Conservation (phyloP, 2,888 invertebrate genomes). For the Ecliptopera silaceata region DNA sequence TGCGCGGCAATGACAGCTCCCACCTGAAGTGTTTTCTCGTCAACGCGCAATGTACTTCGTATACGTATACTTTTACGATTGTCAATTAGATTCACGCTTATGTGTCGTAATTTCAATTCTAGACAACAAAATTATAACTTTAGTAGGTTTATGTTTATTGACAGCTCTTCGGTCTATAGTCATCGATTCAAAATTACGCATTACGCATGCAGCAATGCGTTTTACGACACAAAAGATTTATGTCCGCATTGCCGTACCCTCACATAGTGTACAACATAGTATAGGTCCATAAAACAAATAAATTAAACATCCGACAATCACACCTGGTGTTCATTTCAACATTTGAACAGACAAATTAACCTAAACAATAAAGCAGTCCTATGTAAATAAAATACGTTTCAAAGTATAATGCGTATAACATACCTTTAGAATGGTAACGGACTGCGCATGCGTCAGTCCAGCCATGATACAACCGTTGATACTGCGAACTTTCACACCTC, state of each 20-base stretch:
- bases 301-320: neutral
- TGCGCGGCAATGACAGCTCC: too few relatives aligned
- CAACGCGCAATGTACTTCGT: too few relatives aligned
- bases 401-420: neutral
- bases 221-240: neutral
- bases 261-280: neutral
- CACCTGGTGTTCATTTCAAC: neutral
- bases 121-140: too few relatives aligned
- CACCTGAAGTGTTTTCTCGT: too few relatives aligned
- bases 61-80: too few relatives aligned
- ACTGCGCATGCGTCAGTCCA: constrained; percentile 93
- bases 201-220: constrained; percentile 3
- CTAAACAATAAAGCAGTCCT: neutral
- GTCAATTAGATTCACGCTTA: too few relatives aligned
- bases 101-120: too few relatives aligned
- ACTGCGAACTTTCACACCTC: constrained; percentile 93
- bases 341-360: neutral
- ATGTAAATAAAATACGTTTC: neutral
- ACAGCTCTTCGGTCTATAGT: neutral
- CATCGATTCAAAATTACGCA: neutral
- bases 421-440: constrained; percentile 93
- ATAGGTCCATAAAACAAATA: neutral
- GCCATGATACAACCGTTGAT: constrained; percentile 93
- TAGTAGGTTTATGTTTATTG: too few relatives aligned
- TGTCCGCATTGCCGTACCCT: neutral